A percentile compares a stretch with the other conserved stretches of the same genome.
Conservation (phyloP, 2,797 vertebrate genomes). For the Glossophaga mutica region DNA sequence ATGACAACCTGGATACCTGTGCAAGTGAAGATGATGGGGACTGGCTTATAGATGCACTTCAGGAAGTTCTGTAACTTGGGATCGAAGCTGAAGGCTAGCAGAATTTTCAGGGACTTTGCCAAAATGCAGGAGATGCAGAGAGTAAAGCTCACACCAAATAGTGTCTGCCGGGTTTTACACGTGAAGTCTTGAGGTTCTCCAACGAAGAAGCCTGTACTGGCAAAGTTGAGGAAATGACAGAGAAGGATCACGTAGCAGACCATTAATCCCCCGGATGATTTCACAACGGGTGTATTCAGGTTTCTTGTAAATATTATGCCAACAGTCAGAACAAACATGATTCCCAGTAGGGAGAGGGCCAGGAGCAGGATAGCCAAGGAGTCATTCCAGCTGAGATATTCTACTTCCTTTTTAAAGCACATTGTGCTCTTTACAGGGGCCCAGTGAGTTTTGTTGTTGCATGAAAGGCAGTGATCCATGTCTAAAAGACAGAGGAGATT, state of each 20-base stretch:
- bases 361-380: conserved; percentile 87
- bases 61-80: conserved; percentile 84
- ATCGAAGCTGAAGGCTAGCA: conserved; percentile 91
- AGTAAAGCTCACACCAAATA: conserved; percentile 91
- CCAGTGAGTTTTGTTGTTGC: conserved; percentile 86
- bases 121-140: conserved; percentile 92
- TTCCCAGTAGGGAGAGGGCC: conserved; percentile 82
- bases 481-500: conserved; percentile 80
- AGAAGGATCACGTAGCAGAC: conserved; percentile 89
- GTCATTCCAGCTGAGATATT: conserved; percentile 87
- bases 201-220: conserved; percentile 88
- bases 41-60: conserved; percentile 83
- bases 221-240: conserved; percentile 88
- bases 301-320: conserved; percentile 87
- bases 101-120: conserved; percentile 91
- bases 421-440: conserved; percentile 82
- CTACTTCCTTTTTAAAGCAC: conserved; percentile 83
- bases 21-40: conserved; percentile 82
- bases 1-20: conserved; percentile 84
- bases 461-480: conserved; percentile 87
- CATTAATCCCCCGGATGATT: conserved; percentile 87
- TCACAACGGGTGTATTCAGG: conserved; percentile 87
- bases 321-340: conserved; percentile 83
- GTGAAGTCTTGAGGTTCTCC: conserved; percentile 83
- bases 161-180: conserved; percentile 87